Percentiles rank a stretch among this genome's conserved stretches.
These are phyloP conservation scores for Apis cerana DNA, from an alignment of 1,140 invertebrate species.

Conservation along the genomic window DNA sequence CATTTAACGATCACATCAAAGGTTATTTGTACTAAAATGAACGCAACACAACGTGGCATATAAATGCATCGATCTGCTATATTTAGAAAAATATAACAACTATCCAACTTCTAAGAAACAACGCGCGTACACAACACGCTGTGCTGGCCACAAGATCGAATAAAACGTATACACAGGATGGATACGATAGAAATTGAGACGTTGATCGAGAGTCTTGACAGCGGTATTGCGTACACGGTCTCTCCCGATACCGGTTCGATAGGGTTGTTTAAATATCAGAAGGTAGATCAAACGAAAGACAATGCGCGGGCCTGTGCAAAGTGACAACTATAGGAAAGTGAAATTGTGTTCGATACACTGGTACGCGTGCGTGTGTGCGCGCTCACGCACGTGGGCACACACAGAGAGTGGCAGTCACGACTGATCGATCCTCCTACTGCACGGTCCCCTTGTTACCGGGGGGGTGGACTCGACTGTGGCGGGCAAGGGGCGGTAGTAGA, in stretches of 20 bases:
- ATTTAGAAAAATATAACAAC: background rate
- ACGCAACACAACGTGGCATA: too few relatives aligned
- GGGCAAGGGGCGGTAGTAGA: conserved; percentile 52
- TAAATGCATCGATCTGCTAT: background rate
- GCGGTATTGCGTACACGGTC: conserved; percentile 13
- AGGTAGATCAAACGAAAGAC: conserved; percentile 23
- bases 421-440: conserved; percentile 74
- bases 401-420: conserved; percentile 61
- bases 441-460: conserved; percentile 50
- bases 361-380: background rate
- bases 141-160: background rate
- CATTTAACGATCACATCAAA: too few relatives aligned
- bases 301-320: conserved; percentile 20
- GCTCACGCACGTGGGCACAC: conserved; percentile 57
- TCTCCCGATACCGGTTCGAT: conserved; percentile 22
- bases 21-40: too few relatives aligned
- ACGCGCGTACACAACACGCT: background rate
- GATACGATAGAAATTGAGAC: conserved; percentile 7
- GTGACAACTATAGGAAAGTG: conserved; percentile 41
- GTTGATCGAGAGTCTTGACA: conserved; percentile 29
- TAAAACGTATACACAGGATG: background rate
- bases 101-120: background rate
- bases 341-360: conserved; percentile 27
- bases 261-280: conserved; percentile 26
- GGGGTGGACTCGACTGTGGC: conserved; percentile 50